These are phyloP conservation scores for Amia ocellicauda DNA, from an alignment of 2,113 vertebrate species.

Conservation along the genomic window DNA sequence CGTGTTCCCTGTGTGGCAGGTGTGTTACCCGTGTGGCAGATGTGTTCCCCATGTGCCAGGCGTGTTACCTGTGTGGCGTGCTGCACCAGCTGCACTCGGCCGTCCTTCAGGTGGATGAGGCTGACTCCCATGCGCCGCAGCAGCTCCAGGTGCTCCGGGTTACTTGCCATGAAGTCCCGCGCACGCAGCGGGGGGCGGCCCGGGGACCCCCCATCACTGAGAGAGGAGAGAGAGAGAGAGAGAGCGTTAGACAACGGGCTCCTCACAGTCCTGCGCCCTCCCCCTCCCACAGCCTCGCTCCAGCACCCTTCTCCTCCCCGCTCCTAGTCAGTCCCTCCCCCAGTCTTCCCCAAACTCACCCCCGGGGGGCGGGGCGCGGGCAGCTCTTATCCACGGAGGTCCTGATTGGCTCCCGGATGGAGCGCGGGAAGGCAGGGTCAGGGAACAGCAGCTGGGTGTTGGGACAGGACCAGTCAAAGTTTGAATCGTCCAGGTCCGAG, in stretches of 20 bases:
- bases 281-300: neutral
- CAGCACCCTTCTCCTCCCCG: neutral
- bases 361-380: slow-evolving; percentile 65
- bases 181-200: slow-evolving; percentile 86
- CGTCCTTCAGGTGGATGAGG: slow-evolving; percentile 95
- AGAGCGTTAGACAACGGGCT: too few relatives aligned
- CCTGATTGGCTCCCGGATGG: slow-evolving; percentile 91
- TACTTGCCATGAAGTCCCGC: slow-evolving; percentile 98
- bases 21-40: neutral
- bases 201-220: slow-evolving; percentile 69
- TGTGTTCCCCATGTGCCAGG: neutral
- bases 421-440: slow-evolving; percentile 88
- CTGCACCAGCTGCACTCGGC: slow-evolving; percentile 93
- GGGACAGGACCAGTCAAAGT: slow-evolving; percentile 96
- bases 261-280: neutral
- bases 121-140: slow-evolving; percentile 97
- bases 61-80: slow-evolving; percentile 87
- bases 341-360: slow-evolving; percentile 33
- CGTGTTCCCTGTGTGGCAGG: neutral
- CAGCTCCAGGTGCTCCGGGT: slow-evolving; percentile 93
- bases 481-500: slow-evolving; percentile 89
- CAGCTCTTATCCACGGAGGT: slow-evolving; percentile 95
- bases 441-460: slow-evolving; percentile 96
- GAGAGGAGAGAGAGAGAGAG: neutral
- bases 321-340: too few relatives aligned